These are phyloP conservation scores for Hylaeus anthracinus DNA, from an alignment of 1,140 invertebrate species.

Conservation along the genomic window DNA sequence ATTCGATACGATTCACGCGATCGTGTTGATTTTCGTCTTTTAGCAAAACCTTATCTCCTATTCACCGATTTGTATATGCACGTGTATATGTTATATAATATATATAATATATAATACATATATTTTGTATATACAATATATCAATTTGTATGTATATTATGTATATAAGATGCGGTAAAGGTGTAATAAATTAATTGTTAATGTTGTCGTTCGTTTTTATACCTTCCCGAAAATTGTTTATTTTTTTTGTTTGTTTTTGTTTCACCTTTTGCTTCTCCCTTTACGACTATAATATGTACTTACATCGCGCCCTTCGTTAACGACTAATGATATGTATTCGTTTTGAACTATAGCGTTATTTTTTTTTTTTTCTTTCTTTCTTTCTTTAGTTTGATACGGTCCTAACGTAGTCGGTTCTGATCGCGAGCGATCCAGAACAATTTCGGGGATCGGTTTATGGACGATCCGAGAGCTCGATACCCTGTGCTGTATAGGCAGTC, in stretches of 20 bases:
- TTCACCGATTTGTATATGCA: slow-evolving; percentile 49
- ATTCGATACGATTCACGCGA: slow-evolving; percentile 22
- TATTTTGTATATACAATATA: slow-evolving; percentile 54
- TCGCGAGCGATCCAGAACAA: slow-evolving; percentile 21
- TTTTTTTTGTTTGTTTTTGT: background rate
- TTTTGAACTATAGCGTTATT: slow-evolving; percentile 67
- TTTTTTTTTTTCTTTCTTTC: too few relatives aligned
- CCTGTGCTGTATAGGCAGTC: slow-evolving; percentile 14
- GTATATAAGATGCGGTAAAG: slow-evolving; percentile 69
- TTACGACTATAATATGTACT: slow-evolving; percentile 43
- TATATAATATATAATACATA: slow-evolving; percentile 47
- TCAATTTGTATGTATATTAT: slow-evolving; percentile 57
- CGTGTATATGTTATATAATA: slow-evolving; percentile 36
- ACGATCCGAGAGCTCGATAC: slow-evolving; percentile 1
- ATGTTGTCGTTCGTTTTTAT: slow-evolving; percentile 37
- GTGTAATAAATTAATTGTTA: slow-evolving; percentile 70
- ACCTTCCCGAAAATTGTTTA: background rate
- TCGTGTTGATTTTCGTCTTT: slow-evolving; percentile 31
- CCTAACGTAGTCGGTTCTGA: slow-evolving; percentile 42
- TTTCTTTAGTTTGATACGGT: slow-evolving; percentile 63
- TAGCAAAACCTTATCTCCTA: slow-evolving; percentile 58
- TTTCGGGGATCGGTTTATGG: slow-evolving; percentile 3
- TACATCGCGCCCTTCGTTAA: slow-evolving; percentile 51
- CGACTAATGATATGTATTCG: slow-evolving; percentile 71
- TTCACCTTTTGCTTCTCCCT: background rate